Percentiles rank a stretch among this genome's conserved stretches.
phyloP scores from a whole-genome alignment of 2,113 vertebrate species.

The Phylloscopus whistleri region DNA sequence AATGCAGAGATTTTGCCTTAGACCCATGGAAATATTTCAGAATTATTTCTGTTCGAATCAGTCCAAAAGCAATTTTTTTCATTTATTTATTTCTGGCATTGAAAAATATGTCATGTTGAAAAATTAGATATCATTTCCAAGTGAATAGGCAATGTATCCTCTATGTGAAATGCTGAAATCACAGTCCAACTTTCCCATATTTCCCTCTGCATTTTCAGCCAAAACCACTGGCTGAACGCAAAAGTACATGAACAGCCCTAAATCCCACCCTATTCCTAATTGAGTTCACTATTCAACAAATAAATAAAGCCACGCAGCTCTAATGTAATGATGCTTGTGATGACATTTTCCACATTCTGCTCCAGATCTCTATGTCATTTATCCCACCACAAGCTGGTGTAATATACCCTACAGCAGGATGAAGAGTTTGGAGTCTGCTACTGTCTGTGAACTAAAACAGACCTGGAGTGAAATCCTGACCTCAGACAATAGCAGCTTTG shows the following conservation, averaged over 20 bases:
- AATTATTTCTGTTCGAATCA: neutral
- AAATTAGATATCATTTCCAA: neutral
- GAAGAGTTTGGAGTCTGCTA: slow-evolving; percentile 13
- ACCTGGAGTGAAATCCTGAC: slow-evolving; percentile 30
- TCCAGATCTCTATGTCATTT: slow-evolving; percentile 24
- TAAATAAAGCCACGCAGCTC: slow-evolving; percentile 25
- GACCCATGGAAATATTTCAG: neutral
- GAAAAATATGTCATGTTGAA: neutral
- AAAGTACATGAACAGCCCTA: neutral
- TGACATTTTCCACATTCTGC: slow-evolving; percentile 49
- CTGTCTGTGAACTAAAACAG: slow-evolving; percentile 36
- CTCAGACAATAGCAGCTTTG: slow-evolving; percentile 44
- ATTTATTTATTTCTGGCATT: neutral
- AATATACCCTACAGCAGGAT: neutral
- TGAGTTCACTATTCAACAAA: slow-evolving; percentile 26
- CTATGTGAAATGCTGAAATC: neutral
- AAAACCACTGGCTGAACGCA: neutral
- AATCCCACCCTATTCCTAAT: slow-evolving; percentile 42
- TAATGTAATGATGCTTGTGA: slow-evolving; percentile 17
- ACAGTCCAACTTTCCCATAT: neutral
- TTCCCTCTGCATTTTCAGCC: slow-evolving; percentile 17
- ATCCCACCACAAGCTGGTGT: slow-evolving; percentile 5
- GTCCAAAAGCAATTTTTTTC: neutral
- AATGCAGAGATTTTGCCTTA: neutral
- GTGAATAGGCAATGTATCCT: neutral